These are phyloP conservation scores for Oncorhynchus keta DNA, from an alignment of 2,113 vertebrate species.

Conservation along the genomic window DNA sequence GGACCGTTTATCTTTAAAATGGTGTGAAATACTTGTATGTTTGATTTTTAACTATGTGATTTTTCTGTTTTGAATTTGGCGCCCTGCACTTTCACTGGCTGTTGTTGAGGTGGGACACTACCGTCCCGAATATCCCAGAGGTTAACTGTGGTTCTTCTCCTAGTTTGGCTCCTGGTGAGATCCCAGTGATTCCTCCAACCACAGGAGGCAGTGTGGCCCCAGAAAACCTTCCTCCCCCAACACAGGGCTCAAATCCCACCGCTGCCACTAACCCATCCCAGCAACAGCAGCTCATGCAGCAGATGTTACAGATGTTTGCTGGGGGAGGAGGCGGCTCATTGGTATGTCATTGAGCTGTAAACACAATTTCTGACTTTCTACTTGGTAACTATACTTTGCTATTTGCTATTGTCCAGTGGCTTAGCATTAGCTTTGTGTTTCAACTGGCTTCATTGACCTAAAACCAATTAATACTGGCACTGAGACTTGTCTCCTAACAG, in stretches of 20 bases:
- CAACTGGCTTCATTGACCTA: too few species aligned
- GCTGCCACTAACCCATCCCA: conserved; percentile 73
- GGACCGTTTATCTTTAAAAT: too few species aligned
- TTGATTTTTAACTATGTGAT: too few species aligned
- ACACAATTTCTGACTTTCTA: neutral
- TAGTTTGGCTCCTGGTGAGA: conserved; percentile 26
- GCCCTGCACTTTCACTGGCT: too few species aligned
- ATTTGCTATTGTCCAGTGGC: neutral
- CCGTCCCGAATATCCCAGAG: too few species aligned
- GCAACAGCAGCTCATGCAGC: conserved; percentile 82
- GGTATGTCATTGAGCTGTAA: neutral
- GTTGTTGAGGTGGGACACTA: too few species aligned
- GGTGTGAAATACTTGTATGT: too few species aligned
- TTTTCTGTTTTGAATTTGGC: too few species aligned
- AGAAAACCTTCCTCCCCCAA: conserved; percentile 22
- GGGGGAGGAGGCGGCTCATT: conserved; percentile 73
- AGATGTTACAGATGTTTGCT: conserved; percentile 76
- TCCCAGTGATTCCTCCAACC: conserved; percentile 28
- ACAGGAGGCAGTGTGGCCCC: conserved; percentile 5
- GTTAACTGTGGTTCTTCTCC: neutral
- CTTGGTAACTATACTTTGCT: neutral
- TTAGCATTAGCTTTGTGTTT: too few species aligned
- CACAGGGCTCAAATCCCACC: conserved; percentile 28
- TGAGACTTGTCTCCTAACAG: too few species aligned
- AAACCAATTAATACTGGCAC: too few species aligned